Percentiles rank a stretch among this genome's conserved stretches.
phyloP scores from a whole-genome alignment of 1,140 invertebrate species.

The Eumaeus atala region DNA sequence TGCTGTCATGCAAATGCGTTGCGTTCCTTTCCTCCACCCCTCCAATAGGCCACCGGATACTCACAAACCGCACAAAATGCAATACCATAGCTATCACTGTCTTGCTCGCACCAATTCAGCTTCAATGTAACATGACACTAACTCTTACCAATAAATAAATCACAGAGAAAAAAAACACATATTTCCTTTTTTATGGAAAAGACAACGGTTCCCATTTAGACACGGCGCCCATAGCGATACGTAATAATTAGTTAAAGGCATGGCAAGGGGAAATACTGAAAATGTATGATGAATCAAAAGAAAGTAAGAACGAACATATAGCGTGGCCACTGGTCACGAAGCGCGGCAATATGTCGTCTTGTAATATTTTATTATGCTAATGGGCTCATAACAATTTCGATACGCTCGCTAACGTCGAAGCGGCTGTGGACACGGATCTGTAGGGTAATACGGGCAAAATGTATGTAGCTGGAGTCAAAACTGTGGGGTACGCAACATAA shows the following conservation, averaged over 20 bases:
- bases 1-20: too few relatives aligned
- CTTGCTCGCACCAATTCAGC: too few relatives aligned
- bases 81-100: too few relatives aligned
- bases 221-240: neutral
- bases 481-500: too few relatives aligned
- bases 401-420: constrained; percentile 40
- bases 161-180: too few relatives aligned
- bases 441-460: neutral
- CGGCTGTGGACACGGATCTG: constrained; percentile 26
- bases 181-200: neutral
- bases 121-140: too few relatives aligned
- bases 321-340: constrained; percentile 27
- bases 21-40: too few relatives aligned
- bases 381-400: constrained; percentile 48
- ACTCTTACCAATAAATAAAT: too few relatives aligned
- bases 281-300: constrained; percentile 17
- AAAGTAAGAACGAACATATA: constrained; percentile 9
- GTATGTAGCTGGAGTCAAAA: neutral
- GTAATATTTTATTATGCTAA: constrained; percentile 58
- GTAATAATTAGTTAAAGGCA: constrained; percentile 8
- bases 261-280: constrained; percentile 17
- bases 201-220: neutral
- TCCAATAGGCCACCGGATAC: too few relatives aligned
- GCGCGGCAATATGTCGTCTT: constrained; percentile 41
- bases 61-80: too few relatives aligned